Evolutionary conservation across 2,888 invertebrate species (phyloP).

Genomic region (Parnassius orleans): DNA sequence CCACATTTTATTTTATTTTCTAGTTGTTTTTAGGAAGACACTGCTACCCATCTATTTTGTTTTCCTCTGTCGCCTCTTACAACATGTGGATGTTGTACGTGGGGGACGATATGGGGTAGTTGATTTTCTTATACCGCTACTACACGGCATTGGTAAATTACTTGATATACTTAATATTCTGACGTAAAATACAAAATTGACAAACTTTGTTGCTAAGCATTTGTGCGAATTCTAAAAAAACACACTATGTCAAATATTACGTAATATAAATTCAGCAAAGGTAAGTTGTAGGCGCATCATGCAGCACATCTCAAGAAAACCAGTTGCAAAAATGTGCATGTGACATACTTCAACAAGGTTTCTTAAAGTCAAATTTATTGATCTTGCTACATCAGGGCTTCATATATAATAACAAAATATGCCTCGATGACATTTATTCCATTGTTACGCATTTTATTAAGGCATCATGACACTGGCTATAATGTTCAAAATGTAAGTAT

Average conservation of each 20-base stretch:
- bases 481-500: neutral
- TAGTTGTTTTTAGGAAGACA: no score
- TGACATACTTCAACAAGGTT: constrained; percentile 64
- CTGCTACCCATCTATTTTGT: no score
- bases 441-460: constrained; percentile 27
- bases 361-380: constrained; percentile 51
- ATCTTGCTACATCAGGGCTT: constrained; percentile 48
- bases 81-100: no score
- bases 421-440: constrained; percentile 33
- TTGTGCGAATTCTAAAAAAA: constrained; percentile 23
- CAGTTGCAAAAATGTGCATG: constrained; percentile 50
- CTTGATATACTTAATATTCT: no score
- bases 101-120: no score
- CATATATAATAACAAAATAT: constrained; percentile 38
- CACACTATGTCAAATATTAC: constrained; percentile 38
- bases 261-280: constrained; percentile 40
- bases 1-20: no score
- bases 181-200: no score
- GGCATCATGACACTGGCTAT: constrained; percentile 12
- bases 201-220: neutral
- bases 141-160: no score
- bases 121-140: no score
- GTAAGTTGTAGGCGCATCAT: constrained; percentile 46
- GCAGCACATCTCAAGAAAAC: constrained; percentile 50
- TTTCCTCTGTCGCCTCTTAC: no score